Conservation (phyloP, 2,113 vertebrate species). For the Festucalex cinctus region DNA sequence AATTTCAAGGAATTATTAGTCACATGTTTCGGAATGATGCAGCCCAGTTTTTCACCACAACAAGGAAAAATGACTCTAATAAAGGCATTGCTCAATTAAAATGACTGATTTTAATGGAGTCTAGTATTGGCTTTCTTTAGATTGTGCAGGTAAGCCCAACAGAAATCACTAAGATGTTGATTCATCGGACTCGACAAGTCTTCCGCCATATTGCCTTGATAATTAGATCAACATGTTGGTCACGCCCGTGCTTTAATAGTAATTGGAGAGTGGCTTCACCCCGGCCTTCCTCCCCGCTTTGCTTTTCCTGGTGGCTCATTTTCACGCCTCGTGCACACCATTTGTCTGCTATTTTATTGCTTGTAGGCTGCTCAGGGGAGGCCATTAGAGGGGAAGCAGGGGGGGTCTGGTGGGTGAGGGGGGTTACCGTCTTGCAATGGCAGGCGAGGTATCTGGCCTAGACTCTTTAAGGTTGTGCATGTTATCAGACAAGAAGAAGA, state of each 20-base stretch:
- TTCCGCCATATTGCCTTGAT: conserved; percentile 6
- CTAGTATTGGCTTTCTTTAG: background rate
- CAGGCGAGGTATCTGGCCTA: background rate
- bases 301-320: conserved; percentile 24
- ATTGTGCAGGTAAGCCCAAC: background rate
- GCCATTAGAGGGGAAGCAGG: background rate
- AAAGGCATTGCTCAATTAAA: background rate
- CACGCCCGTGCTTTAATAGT: conserved; percentile 1
- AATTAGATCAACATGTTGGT: conserved; percentile 2
- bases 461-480: conserved; percentile 9
- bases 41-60: background rate
- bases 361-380: conserved; percentile 15
- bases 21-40: background rate
- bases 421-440: background rate
- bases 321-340: conserved; percentile 21
- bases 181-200: background rate
- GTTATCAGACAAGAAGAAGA: conserved; percentile 19
- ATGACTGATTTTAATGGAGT: background rate
- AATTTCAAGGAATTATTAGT: background rate
- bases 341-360: conserved; percentile 41
- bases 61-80: background rate
- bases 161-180: background rate
- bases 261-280: background rate
- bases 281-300: background rate
- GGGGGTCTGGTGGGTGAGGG: background rate